Percentiles rank a stretch among this genome's conserved stretches.
Evolutionary conservation across 2,888 invertebrate genomes (phyloP).

Genomic region (Gymnocheta viridis): DNA sequence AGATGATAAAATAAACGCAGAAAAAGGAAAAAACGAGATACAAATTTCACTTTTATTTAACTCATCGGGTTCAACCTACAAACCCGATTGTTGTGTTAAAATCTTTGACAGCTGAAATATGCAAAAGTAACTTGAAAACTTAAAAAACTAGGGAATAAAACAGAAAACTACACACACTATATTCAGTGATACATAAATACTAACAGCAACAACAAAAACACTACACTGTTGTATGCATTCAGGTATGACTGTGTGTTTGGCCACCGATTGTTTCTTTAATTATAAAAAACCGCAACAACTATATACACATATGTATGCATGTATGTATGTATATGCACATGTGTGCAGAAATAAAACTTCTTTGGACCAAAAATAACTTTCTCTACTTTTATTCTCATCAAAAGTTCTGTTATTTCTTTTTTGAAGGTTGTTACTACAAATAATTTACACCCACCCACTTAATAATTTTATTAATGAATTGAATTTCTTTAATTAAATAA

Average conservation of each 20-base stretch:
- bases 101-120: conserved; percentile 11
- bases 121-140: conserved; percentile 14
- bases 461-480: background rate
- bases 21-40: conserved; percentile 18
- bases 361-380: conserved; percentile 62
- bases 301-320: background rate
- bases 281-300: conserved; percentile 3
- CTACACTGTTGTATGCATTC: background rate
- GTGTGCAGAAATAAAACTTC: conserved; percentile 24
- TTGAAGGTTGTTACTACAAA: background rate
- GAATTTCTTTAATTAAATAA: background rate
- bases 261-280: background rate
- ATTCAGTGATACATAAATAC: background rate
- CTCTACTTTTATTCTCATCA: conserved; percentile 1
- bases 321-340: background rate
- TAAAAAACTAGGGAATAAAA: background rate
- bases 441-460: background rate
- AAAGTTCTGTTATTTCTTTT: background rate
- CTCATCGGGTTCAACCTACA: conserved; percentile 22
- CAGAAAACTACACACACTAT: conserved; percentile 9
- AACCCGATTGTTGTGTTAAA: conserved; percentile 41
- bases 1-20: background rate
- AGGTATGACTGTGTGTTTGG: background rate
- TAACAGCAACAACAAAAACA: conserved; percentile 11
- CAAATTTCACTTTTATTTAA: conserved; percentile 66